Evolutionary conservation across 2,888 invertebrate species (phyloP), one percentile per base, ranked within the genome.

Genomic region (Onthophagus sagittarius): DNA sequence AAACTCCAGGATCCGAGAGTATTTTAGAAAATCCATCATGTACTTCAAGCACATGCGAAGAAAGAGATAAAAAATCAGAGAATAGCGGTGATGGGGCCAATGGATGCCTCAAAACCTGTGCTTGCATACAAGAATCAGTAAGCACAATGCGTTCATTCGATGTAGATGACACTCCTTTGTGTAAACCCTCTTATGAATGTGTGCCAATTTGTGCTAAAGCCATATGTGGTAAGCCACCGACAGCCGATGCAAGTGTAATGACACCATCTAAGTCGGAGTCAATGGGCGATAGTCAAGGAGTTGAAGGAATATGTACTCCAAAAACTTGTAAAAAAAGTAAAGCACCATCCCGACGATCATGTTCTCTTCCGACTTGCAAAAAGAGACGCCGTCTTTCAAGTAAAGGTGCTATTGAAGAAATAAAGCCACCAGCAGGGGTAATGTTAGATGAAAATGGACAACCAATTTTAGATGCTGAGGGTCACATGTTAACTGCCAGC

Each of bases 121-220:
- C 67, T 15, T 23, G 23, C n/a, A 67, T 67, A 0, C 67, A 67
- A n/a, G 67, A 67, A 31, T 67, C 67, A n/a, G 15, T 31, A 67
- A 67, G 67, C 13, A 67, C 67, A 6, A 23, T 67, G n/a, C 31
- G 23, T 9, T 67, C 67, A 5, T 31, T 67, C 7, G 67, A 67
- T 23, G 23, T 7, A n/a, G 67, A 23, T 2, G 7, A 53, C 0
- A 53, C 39, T 7, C 23, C 23, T n/a, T 14, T 15, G 9, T 31
- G 13, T 67, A 67, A 5, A 5, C 63, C 6, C 13, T 67, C 67
- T 7, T 23, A 11, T 32, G 67, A 23, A 3, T 67, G 67, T 31
- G 3, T 23, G 6, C 67, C 23, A 3, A n/a, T 9, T 23, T 23
- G 32, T 31, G 31, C 9, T 7, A 23, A 15, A 15, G 3, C 31